Base-by-base conservation (phyloP, 2,113 vertebrate genomes). In the Desmodus rotundus region DNA sequence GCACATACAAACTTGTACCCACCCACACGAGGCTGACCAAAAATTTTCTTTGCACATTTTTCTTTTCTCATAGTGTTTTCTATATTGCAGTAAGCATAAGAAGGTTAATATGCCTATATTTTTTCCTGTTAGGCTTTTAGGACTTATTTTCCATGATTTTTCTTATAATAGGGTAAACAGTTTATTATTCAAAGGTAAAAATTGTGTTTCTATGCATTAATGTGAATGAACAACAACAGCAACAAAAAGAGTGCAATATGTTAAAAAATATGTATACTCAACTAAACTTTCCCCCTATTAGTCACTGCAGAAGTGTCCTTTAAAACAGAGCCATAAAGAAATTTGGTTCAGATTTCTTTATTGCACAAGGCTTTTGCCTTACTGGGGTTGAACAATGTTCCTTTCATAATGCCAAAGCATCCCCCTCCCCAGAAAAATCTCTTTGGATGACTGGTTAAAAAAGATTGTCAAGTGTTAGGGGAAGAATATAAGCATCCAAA, bases 191-290 rank as follows among this genome's bases (percentile, higher is more conserved):
- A 97, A 94, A 98, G 97, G 89, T 98, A 97, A 13, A 97, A 97
- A 87, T 96, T 96, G 67, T 97, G 96, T 98, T 98, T 98, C 98
- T 98, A 97, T 99, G 98, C 98, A 98, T 98, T 98, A 98, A 98
- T 98, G 98, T 98, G 97, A 98, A 97, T 97, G 98, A 99, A 98
- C 98, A 98, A 98, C 98, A 98, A 98, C 98, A 98, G n/a, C 95
- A 93, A 67, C 22, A 96, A 97, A 97, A 97, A 97, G 97, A 98
- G 98, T 99, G 98, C 98, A 99, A 98, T 99, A 98, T 98, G 94
- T 96, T 89, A 26, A 19, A 74, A 93, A 97, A 97, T 93, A 97
- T 76, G 93, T 63, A 98, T 61, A 82, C 24, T 90, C 65, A 97
- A 91, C 96, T 97, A 83, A 96, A 96, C 96, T 96, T 95, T 97